Evolutionary conservation across 2,888 invertebrate genomes (phyloP), one percentile per base, ranked within the genome.

Genomic region (Mellilla xanthometata): DNA sequence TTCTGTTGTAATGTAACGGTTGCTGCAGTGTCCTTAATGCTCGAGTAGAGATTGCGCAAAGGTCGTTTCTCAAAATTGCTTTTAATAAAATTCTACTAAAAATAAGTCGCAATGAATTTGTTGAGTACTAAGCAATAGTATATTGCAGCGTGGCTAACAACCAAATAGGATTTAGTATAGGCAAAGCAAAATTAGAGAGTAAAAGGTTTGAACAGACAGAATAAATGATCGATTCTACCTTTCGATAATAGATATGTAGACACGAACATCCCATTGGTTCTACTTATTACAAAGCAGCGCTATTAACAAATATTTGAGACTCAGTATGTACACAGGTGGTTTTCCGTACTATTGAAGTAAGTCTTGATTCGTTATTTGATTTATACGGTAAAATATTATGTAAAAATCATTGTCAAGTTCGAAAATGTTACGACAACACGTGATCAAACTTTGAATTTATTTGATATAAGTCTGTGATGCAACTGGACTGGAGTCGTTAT

Each of bases 31-130:
- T 79, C 80, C 76, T 79, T 78, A 79, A 81, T 79, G 83, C 68
- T 76, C 74, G 76, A 79, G 62, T 70, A 72, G 61, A 65, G 68
- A 72, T 79, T 76, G 73, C 70, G 75, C 72, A 80, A 81, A 82
- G 82, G 80, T 73, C 78, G 74, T 76, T 67, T 68, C 72, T 73
- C 62, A 71, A 72, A 79, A 75, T 68, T 66, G 65, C 65, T 57
- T 71, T 62, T 68, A 68, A 72, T 69, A 67, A 62, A 45, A 51
- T 39, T 24, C 35, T 38, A 44, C 64, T 70, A 65, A 64, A 65
- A 57, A 60, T 56, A 58, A 64, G 50, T 45, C 52, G 49, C 62
- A 67, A 68, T 65, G 52, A 56, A 59, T 52, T 62, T 62, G 24
- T 48, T 50, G 58, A 52, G 54, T 55, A 62, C 52, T 54, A 46